Evolutionary conservation across 2,113 vertebrate genomes (phyloP), one percentile per base, ranked within the genome.

Genomic region (Halichoerus grypus): DNA sequence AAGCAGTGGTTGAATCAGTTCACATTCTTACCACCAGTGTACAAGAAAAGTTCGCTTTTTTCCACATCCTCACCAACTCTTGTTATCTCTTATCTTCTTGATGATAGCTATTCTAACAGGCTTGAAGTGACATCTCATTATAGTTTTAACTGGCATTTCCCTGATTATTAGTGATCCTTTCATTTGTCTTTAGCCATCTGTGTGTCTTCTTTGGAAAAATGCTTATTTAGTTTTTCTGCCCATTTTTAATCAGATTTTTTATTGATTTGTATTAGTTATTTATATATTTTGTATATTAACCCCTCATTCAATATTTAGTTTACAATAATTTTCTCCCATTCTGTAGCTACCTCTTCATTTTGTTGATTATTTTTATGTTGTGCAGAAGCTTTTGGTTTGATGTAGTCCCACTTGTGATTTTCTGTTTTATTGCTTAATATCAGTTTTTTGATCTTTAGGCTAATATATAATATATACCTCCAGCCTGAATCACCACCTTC

Each of bases 401-500:
- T 31, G 81, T 46, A 33, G 26, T 31, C 82, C 18, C 28, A 46
- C 1, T 63, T 39, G 33, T 82, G 18, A 84, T 31, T 46, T 84
- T 84, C 46, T 10, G 39, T 63, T 63, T 63, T 31, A 10, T 2
- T 63, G 39, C 79, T 55, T 21, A 33, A 12, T 39, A 26, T 71
- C 2, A 80, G 57, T 59, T 80, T 61, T 63, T 51, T 16, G 33
- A 57, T 72, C 5, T 91, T 49, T 16, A 92, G n/a, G 5, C 1
- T 53, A 46, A 79, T 5, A 4, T 39, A 14, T 21, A 91, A 89
- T 14, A 5, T 36, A 31, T 18, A 53, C 1, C 1, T 69, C 67
- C 1, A 63, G 2, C 3, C n/a, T 67, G 11, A 88, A 31, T 0
- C 19, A 91, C 2, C 3, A 28, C 1, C 3, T 28, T 57, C 4